These are phyloP conservation scores for Drosophila punjabiensis DNA, from an alignment of 1,140 invertebrate species.

Conservation along the genomic window DNA sequence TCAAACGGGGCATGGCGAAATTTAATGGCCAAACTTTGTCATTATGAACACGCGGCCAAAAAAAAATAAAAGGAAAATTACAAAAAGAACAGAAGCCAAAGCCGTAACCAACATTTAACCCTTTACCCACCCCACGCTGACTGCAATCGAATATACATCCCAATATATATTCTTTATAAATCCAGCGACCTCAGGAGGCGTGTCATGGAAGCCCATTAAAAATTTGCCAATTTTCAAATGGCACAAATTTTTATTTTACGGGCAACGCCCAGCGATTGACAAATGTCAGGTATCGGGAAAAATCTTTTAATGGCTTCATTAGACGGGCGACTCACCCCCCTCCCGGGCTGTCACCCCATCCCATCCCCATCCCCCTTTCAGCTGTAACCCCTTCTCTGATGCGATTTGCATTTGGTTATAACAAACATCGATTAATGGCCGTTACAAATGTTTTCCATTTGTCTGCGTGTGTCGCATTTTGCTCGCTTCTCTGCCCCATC, in stretches of 20 bases:
- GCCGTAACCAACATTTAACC: constrained; percentile 47
- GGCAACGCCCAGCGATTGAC: constrained; percentile 73
- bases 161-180: constrained; percentile 15
- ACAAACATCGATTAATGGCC: constrained; percentile 78
- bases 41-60: constrained; percentile 40
- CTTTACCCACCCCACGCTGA: constrained; percentile 46
- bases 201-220: constrained; percentile 44
- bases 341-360: constrained; percentile 8
- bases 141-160: constrained; percentile 21
- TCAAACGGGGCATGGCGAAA: constrained; percentile 47
- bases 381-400: constrained; percentile 64
- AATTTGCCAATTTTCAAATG: constrained; percentile 76
- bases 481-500: constrained; percentile 17
- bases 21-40: constrained; percentile 79
- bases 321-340: constrained; percentile 51
- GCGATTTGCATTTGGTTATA: constrained; percentile 69
- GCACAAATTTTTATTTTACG: constrained; percentile 62
- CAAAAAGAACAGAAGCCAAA: constrained; percentile 17
- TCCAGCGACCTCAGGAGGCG: constrained; percentile 53
- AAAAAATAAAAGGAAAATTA: constrained; percentile 8
- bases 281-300: constrained; percentile 67
- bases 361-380: not conserved
- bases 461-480: constrained; percentile 68
- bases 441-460: constrained; percentile 83
- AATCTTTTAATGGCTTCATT: constrained; percentile 80